phyloP scores from a whole-genome alignment of 2,113 vertebrate genomes.

The Amia ocellicauda region DNA sequence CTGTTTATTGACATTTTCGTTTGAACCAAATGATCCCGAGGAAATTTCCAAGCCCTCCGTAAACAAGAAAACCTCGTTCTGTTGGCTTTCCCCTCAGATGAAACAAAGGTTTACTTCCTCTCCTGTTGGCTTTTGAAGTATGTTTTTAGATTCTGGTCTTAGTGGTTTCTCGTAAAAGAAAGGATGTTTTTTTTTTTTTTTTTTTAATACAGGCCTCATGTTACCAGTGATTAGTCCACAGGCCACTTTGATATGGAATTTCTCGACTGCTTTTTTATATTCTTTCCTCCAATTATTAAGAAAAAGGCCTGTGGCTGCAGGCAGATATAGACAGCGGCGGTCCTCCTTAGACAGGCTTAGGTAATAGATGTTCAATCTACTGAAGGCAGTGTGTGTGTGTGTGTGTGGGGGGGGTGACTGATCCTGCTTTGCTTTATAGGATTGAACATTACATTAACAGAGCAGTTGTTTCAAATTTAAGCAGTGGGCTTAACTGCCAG shows the following conservation, averaged over 20 bases:
- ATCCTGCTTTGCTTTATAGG: conserved; percentile 3
- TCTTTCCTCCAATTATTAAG: too few species aligned
- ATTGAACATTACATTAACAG: conserved; percentile 4
- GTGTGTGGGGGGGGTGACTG: background rate
- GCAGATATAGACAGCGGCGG: background rate
- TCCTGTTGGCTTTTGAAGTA: background rate
- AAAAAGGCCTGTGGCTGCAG: background rate
- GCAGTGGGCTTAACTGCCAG: background rate
- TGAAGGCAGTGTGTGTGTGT: background rate
- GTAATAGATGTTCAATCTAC: background rate
- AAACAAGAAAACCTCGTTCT: background rate
- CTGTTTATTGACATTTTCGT: too few species aligned
- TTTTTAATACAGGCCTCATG: conserved; percentile 1
- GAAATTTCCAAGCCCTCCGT: background rate
- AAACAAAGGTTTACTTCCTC: background rate
- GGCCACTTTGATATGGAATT: background rate
- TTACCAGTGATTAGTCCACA: background rate
- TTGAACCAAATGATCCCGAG: background rate
- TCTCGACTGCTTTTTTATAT: background rate
- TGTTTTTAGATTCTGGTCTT: background rate
- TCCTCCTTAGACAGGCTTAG: background rate
- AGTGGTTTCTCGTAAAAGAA: background rate
- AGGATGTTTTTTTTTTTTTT: background rate
- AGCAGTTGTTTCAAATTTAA: conserved; percentile 19
- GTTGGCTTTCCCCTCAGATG: background rate